phyloP scores from a whole-genome alignment of 1,140 invertebrate species.

The Atta texana region DNA sequence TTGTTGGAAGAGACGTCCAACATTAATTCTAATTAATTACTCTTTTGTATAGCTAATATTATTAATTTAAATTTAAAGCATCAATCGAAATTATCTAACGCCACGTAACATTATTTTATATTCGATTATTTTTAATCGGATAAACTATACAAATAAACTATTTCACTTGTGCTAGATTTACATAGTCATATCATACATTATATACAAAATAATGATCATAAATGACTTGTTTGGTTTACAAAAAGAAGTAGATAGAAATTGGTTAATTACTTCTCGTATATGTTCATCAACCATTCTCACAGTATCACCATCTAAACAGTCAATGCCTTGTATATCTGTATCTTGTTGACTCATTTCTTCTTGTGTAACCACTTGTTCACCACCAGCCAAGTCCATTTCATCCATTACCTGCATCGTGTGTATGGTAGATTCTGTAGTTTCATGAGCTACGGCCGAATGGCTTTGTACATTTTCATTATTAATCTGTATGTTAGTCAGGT shows the following conservation, averaged over 20 bases:
- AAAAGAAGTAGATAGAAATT: neutral
- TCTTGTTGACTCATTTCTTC: slow-evolving; percentile 82
- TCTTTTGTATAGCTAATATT: neutral
- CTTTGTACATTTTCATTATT: slow-evolving; percentile 79
- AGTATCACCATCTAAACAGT: slow-evolving; percentile 83
- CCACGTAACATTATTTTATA: neutral
- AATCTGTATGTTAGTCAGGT: slow-evolving; percentile 75
- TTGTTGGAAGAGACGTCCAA: neutral
- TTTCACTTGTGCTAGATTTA: neutral
- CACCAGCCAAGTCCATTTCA: slow-evolving; percentile 81
- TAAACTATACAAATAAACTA: slow-evolving; percentile 25
- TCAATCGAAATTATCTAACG: neutral
- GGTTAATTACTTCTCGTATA: slow-evolving; percentile 78
- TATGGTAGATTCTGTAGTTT: slow-evolving; percentile 73
- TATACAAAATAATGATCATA: neutral
- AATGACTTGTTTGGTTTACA: slow-evolving; percentile 1
- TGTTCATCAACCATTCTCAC: slow-evolving; percentile 83
- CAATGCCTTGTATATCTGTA: slow-evolving; percentile 81
- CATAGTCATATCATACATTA: neutral
- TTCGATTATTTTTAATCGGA: slow-evolving; percentile 14
- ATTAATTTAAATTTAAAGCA: neutral
- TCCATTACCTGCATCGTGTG: slow-evolving; percentile 82
- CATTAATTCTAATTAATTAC: neutral
- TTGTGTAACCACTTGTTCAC: slow-evolving; percentile 82
- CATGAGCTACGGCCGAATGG: slow-evolving; percentile 69